Percentiles rank a stretch among this genome's conserved stretches.
phyloP scores from a whole-genome alignment of 1,140 invertebrate genomes.

The Monomorium pharaonis region DNA sequence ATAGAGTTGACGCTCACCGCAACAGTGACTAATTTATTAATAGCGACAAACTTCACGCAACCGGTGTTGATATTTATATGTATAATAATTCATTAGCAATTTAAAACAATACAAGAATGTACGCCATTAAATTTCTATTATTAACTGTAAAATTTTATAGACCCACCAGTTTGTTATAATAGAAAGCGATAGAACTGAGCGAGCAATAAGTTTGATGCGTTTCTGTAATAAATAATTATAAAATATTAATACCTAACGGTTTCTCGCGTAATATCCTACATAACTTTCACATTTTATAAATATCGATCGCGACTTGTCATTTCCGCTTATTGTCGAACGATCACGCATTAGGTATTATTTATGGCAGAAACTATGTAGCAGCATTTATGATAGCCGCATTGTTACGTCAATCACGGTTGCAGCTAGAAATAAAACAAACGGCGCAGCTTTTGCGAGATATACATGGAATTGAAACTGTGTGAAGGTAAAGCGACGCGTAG shows the following conservation, averaged over 20 bases:
- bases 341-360: conserved; percentile 4
- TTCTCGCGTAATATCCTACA: not conserved
- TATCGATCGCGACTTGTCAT: not conserved
- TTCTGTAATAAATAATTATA: not conserved
- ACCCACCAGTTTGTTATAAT: not conserved
- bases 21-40: conserved; percentile 38
- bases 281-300: not conserved
- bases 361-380: not conserved
- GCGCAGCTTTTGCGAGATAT: not conserved
- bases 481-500: not conserved
- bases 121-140: conserved; percentile 14
- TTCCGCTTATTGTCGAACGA: conserved; percentile 13
- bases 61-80: not conserved
- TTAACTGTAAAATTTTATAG: not conserved
- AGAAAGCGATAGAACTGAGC: not conserved
- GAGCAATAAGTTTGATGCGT: not conserved
- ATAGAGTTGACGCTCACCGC: not conserved
- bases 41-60: not conserved
- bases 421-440: conserved; percentile 30
- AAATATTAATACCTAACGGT: not conserved
- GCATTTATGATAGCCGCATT: conserved; percentile 42
- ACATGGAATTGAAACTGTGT: conserved; percentile 13
- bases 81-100: conserved; percentile 5
- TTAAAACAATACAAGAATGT: not conserved
- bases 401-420: conserved; percentile 21